Evolutionary conservation across 2,888 invertebrate species (phyloP).

Genomic region (Nebria brevicollis): DNA sequence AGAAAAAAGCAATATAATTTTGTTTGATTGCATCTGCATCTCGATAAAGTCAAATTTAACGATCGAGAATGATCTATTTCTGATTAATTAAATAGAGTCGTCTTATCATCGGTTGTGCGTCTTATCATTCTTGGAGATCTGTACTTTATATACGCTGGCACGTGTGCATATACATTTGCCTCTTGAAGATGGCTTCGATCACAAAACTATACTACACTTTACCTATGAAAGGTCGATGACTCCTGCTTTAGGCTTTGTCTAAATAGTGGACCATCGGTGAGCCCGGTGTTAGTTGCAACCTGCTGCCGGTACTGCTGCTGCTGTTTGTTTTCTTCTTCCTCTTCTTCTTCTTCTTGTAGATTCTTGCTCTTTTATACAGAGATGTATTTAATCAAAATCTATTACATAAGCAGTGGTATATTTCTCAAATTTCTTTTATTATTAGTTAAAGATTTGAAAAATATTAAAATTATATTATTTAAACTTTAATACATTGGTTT

Average conservation of each 20-base stretch:
- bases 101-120: background rate
- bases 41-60: background rate
- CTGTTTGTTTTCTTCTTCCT: conserved; percentile 7
- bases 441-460: too few relatives aligned
- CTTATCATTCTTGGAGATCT: conserved; percentile 35
- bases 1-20: background rate
- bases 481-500: too few relatives aligned
- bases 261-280: conserved; percentile 5
- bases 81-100: conserved; percentile 5
- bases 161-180: conserved; percentile 21
- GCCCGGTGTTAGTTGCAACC: conserved; percentile 23
- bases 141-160: conserved; percentile 19
- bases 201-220: conserved; percentile 10
- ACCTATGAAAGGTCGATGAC: background rate
- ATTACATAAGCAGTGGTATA: background rate
- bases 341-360: background rate
- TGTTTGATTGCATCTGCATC: background rate
- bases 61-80: conserved; percentile 11
- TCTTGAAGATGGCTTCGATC: conserved; percentile 3
- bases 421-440: too few relatives aligned
- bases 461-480: too few relatives aligned
- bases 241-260: conserved; percentile 9
- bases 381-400: background rate
- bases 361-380: background rate
- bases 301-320: conserved; percentile 23